Evolutionary conservation across 2,113 vertebrate genomes (phyloP), one percentile per base, ranked within the genome.

Genomic region (Grantiella picta): DNA sequence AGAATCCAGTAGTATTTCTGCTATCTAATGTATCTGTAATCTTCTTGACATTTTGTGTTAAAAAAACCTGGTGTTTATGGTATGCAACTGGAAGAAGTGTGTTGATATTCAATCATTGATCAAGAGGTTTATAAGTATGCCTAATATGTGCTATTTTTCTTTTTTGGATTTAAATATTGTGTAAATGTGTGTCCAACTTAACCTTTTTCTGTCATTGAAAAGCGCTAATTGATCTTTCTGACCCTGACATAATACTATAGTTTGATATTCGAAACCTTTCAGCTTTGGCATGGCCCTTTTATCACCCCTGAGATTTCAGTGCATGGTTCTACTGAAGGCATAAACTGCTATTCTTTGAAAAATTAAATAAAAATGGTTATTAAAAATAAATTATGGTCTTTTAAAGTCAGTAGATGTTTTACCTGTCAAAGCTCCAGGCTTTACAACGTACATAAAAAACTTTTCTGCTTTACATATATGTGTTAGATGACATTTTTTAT

Each of bases 241-340:
- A 91, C 92, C 95, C 96, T 97, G 96, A 97, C 96, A 97, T 96
- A 97, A 98, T 96, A 96, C 95, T 97, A 97, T 95, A 98, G 98
- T 97, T 98, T 97, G 98, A 98, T 98, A 98, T 97, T 98, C 73
- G 97, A 98, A 97, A 98, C 97, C 98, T 96, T 97, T 97, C 84
- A 91, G 82, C 90, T 92, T 96, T 97, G 90, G 86, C 89, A 92
- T 95, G 91, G 94, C 89, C 90, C 90, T 96, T 97, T 97, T 96
- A 94, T 97, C 95, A 92, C 96, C 95, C 80, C 96, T 97, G 95
- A 97, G 96, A 97, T 98, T 98, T 98, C 88, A 95, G 89, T 86
- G 38, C 91, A 95, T 71, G 81, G 50, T 93, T 95, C 40, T 94
- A 50, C 89, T 88, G 85, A 94, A 94, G 86, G 88, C 86, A 92